Conservation (phyloP, 2,113 vertebrate genomes). For the Colistium nudipinnis region DNA sequence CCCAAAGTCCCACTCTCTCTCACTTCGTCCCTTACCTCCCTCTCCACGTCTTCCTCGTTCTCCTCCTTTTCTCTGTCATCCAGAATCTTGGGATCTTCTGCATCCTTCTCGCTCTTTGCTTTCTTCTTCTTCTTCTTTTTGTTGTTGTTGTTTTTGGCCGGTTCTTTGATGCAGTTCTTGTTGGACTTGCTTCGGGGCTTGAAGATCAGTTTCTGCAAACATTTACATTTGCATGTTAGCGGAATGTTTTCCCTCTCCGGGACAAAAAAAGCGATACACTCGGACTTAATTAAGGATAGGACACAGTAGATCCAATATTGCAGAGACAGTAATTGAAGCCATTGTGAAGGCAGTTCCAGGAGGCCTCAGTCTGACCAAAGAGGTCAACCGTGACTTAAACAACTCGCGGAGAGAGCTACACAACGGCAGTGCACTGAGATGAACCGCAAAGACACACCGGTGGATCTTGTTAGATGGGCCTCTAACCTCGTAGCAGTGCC, state of each 20-base stretch:
- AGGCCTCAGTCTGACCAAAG: conserved; percentile 44
- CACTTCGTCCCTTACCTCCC: conserved; percentile 16
- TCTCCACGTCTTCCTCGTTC: conserved; percentile 47
- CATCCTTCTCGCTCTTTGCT: conserved; percentile 60
- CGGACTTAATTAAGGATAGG: conserved; percentile 64
- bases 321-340: conserved; percentile 49
- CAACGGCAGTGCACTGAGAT: conserved; percentile 6
- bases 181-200: conserved; percentile 79
- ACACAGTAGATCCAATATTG: conserved; percentile 49
- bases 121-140: conserved; percentile 80
- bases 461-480: conserved; percentile 13
- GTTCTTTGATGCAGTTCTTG: conserved; percentile 82
- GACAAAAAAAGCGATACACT: conserved; percentile 18
- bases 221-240: conserved; percentile 49
- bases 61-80: conserved; percentile 55
- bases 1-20: conserved; percentile 7
- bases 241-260: conserved; percentile 17
- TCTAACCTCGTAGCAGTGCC: conserved; percentile 41
- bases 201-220: conserved; percentile 84
- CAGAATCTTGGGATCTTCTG: conserved; percentile 63
- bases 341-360: conserved; percentile 44
- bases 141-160: conserved; percentile 73
- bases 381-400: conserved; percentile 41
- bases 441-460: conserved; percentile 9
- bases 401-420: conserved; percentile 17